phyloP scores from a whole-genome alignment of 1,140 invertebrate genomes.

The Drosophila seguyi region DNA sequence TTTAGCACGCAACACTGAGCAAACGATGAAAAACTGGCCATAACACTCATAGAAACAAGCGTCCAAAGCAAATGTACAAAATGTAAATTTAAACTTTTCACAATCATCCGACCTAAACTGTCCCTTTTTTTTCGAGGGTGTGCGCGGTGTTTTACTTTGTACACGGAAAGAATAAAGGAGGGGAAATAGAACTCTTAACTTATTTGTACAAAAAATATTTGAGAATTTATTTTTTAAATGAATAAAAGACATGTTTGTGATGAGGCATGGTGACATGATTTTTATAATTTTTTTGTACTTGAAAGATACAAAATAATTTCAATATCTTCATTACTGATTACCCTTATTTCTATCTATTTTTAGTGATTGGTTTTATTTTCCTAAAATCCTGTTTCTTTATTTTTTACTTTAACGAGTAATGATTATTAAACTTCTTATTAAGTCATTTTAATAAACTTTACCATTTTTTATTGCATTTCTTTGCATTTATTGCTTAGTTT shows the following conservation, averaged over 20 bases:
- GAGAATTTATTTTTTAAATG: background rate
- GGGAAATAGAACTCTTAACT: background rate
- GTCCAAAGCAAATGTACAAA: conserved; percentile 61
- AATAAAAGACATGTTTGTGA: too few relatives aligned
- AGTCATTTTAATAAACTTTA: background rate
- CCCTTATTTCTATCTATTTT: too few relatives aligned
- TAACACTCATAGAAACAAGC: conserved; percentile 54
- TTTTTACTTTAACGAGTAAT: too few relatives aligned
- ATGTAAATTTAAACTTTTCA: conserved; percentile 82
- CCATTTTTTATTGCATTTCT: background rate
- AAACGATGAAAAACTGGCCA: conserved; percentile 69
- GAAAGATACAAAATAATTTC: too few relatives aligned
- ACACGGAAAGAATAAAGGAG: background rate
- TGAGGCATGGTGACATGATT: too few relatives aligned
- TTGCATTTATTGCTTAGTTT: background rate
- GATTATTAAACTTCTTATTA: background rate
- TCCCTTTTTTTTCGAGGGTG: conserved; percentile 51
- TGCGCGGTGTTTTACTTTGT: conserved; percentile 12
- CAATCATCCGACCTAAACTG: conserved; percentile 48
- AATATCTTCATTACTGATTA: too few relatives aligned
- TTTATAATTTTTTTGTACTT: too few relatives aligned
- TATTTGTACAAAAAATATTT: background rate
- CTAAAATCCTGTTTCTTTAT: too few relatives aligned
- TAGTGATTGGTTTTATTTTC: too few relatives aligned
- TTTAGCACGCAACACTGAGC: conserved; percentile 68